Base-by-base conservation (phyloP, 2,797 vertebrate species). In the Gymnodraco acuticeps region DNA sequence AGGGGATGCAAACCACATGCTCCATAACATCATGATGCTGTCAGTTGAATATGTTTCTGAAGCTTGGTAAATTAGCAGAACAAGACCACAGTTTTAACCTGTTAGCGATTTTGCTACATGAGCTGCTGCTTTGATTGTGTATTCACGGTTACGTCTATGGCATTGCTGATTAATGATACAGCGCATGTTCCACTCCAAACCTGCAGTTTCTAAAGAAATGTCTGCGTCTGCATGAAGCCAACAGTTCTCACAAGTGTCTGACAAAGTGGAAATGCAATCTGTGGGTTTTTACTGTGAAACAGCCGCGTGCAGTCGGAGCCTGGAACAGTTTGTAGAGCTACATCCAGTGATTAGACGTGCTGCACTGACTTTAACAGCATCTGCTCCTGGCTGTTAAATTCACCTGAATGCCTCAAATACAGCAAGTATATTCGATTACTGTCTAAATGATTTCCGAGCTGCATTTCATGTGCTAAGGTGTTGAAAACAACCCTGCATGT, bases 211-310 rank as follows among this genome's bases (percentile, higher is more conserved):
- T 6, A 27, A 48, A 42, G 51, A 23, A 61, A 55, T 8, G 46
- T 45, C 3, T 3, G 2, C 10, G 4, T 77, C 50, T 59, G 48
- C 67, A 64, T 33, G 48, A 45, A 33, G 53, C 20, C 16, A 1
- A 19, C 53, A 14, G 53, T 47, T 67, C 60, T n/a, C 31, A 8
- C 5, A 54, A 14, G 67, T 42, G 67, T 58, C 56, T 46, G 50
- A 71, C 43, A n/a, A 73, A 69, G 66, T 53, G 38, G 13, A 82
- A 75, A 31, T 78, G 80, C 62, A 65, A 84, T 80, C 62, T 80
- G 56, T 38, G 62, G 46, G 2, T 75, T 43, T 84, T 67, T 19
- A 55, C n/a, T 3, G 62, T 27, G 65, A 67, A 38, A 61, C n/a
- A 0, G 43, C 31, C 6, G 10, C 47, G 53, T 3, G 64, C 73